Base-by-base conservation (phyloP, 2,797 vertebrate genomes). In the Falco berigora region DNA sequence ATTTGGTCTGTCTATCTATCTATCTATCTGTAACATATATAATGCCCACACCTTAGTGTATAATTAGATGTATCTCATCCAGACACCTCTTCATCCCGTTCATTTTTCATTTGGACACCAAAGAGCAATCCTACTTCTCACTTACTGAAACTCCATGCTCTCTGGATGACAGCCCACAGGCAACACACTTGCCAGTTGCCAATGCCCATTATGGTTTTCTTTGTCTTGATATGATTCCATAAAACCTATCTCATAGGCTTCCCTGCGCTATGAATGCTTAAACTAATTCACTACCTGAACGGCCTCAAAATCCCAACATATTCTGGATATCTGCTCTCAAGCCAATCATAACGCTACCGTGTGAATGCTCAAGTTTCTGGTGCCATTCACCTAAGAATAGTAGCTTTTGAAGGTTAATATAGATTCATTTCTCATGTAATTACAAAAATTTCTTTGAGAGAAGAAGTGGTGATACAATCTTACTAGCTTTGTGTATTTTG, bases 401-500 rank as follows among this genome's bases (percentile, higher is more conserved):
- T 73, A 78, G 38, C 4, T 83, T 91, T 63, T 95, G 72, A 80
- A 86, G 71, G 18, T 83, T 92, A 94, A 53, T 58, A 61, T 50
- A 73, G 49, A 71, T 82, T 87, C 8, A 74, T 92, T 96, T 92
- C 15, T 90, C 56, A 50, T 23, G n/a, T 56, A 92, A 95, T 93
- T 89, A 79, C 27, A 64, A 85, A 85, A 75, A 68, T 23, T 55
- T 90, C 22, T 84, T 56, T 82, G 59, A 79, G 32, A 53, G 16
- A 74, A 64, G 19, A 83, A 81, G 25, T 28, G 19, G 34, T 19
- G 77, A 86, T 89, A 88, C 19, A 82, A 87, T 92, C 89, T 95
- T 92, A 87, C 80, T 81, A 75, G 61, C n/a, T 95, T 94, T 96
- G 79, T 90, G 61, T 93, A 59, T 79, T 90, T 36, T 83, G 84